These are phyloP conservation scores for Mesorhabditis spiculigera DNA, from an alignment of 2,888 invertebrate species.

Conservation along the genomic window DNA sequence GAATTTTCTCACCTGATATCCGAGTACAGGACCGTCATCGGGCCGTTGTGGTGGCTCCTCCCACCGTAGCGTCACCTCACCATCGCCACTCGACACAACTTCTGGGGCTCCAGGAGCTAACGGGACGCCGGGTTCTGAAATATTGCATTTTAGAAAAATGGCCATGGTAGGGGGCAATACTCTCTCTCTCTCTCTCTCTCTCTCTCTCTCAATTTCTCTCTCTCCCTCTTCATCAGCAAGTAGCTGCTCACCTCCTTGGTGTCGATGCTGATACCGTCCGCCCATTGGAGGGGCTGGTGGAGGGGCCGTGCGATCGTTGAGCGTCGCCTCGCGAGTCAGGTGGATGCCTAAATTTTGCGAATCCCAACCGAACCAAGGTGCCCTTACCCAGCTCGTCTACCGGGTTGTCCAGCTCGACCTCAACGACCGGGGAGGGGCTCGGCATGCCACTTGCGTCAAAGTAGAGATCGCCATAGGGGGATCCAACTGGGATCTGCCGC, in stretches of 20 bases:
- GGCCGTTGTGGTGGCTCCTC: conserved; percentile 39
- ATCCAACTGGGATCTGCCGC: conserved; percentile 51
- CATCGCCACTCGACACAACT: conserved; percentile 40
- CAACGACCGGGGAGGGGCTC: conserved; percentile 30
- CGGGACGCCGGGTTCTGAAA: conserved; percentile 21
- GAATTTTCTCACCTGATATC: conserved; percentile 42
- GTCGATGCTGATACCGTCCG: not conserved
- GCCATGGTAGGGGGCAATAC: not conserved
- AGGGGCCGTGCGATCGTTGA: conserved; percentile 28
- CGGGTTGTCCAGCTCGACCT: conserved; percentile 1
- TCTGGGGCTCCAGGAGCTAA: conserved; percentile 52
- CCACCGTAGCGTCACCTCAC: conserved; percentile 55
- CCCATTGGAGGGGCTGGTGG: conserved; percentile 31
- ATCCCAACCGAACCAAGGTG: not conserved
- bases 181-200: not conserved
- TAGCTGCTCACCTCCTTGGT: conserved; percentile 8
- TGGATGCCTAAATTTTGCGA: not conserved
- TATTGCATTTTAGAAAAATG: not conserved
- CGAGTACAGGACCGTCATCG: conserved; percentile 42
- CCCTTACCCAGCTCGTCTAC: not conserved
- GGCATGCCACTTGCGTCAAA: conserved; percentile 51
- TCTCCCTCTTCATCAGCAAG: not conserved
- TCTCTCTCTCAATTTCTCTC: not conserved
- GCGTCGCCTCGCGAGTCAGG: conserved; percentile 13
- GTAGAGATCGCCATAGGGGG: conserved; percentile 49